These are phyloP conservation scores for Sipha maydis DNA, from an alignment of 2,888 invertebrate species.

Conservation along the genomic window DNA sequence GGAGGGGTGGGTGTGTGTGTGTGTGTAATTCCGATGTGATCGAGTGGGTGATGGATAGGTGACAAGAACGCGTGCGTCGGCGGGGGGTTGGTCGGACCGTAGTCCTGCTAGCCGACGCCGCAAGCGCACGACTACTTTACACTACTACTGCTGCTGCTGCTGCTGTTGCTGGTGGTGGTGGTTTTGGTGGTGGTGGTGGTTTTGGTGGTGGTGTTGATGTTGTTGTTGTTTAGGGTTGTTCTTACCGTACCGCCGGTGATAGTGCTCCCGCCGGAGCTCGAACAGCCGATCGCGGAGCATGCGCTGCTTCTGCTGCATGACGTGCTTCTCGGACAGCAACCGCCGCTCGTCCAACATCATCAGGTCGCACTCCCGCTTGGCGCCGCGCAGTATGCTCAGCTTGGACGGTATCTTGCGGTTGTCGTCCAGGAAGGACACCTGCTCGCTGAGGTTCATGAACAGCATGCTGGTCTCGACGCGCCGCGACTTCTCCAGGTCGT, in stretches of 20 bases:
- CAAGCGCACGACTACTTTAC: background rate
- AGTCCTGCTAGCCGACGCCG: background rate
- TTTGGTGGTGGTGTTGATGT: background rate
- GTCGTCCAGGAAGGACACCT: constrained; percentile 59
- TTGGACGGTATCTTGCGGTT: constrained; percentile 60
- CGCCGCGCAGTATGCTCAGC: constrained; percentile 60
- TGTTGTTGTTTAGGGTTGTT: background rate
- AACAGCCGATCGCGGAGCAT: constrained; percentile 54
- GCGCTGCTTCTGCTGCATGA: constrained; percentile 58
- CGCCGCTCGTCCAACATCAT: constrained; percentile 56
- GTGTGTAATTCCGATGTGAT: background rate
- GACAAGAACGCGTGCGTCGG: background rate
- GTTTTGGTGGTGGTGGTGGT: background rate
- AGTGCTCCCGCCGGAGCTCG: constrained; percentile 55
- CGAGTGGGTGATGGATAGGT: background rate
- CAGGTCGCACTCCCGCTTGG: constrained; percentile 57
- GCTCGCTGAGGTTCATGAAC: constrained; percentile 60
- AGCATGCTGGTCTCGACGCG: constrained; percentile 60
- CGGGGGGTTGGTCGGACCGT: background rate
- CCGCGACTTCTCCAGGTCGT: constrained; percentile 57
- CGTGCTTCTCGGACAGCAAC: constrained; percentile 58
- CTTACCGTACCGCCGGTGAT: constrained; percentile 51
- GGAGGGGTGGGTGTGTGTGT: too few species aligned
- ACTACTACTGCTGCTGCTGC: background rate
- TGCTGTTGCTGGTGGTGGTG: background rate